phyloP scores from a whole-genome alignment of 1,140 invertebrate genomes.

The Scaptomyza graminum region DNA sequence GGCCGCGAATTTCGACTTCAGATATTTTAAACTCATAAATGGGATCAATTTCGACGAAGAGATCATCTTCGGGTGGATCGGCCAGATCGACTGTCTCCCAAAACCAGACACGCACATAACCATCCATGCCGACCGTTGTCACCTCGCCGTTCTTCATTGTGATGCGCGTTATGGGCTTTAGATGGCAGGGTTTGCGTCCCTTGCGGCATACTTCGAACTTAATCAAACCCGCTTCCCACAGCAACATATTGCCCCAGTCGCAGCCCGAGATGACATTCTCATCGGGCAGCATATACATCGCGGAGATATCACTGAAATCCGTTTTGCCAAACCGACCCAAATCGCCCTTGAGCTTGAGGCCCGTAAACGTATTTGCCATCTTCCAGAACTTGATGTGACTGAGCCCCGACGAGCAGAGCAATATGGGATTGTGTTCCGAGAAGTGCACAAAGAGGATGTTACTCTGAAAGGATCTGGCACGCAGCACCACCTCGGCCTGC shows the following conservation, averaged over 20 bases:
- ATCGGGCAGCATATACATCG: constrained; percentile 92
- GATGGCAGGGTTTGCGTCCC: constrained; percentile 89
- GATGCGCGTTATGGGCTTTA: constrained; percentile 89
- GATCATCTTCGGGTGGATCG: constrained; percentile 90
- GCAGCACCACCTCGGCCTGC: constrained; percentile 88
- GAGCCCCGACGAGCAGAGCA: constrained; percentile 90
- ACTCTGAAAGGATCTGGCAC: constrained; percentile 91
- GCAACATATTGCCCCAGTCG: constrained; percentile 94
- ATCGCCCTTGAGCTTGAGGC: constrained; percentile 93
- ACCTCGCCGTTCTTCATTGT: constrained; percentile 87
- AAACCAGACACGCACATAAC: constrained; percentile 93
- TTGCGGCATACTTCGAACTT: constrained; percentile 91
- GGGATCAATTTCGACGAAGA: constrained; percentile 92
- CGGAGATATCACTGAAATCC: constrained; percentile 94
- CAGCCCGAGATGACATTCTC: constrained; percentile 94
- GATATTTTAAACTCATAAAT: constrained; percentile 87
- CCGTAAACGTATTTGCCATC: constrained; percentile 95
- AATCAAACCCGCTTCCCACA: constrained; percentile 94
- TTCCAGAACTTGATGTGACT: constrained; percentile 97
- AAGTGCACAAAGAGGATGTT: constrained; percentile 92
- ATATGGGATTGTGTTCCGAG: constrained; percentile 90
- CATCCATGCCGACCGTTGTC: constrained; percentile 90
- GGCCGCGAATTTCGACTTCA: constrained; percentile 65
- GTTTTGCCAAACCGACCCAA: constrained; percentile 95
- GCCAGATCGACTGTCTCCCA: constrained; percentile 94